Percentiles rank a stretch among this genome's conserved stretches.
Evolutionary conservation across 2,797 vertebrate genomes (phyloP).

Genomic region (Okamejei kenojei): DNA sequence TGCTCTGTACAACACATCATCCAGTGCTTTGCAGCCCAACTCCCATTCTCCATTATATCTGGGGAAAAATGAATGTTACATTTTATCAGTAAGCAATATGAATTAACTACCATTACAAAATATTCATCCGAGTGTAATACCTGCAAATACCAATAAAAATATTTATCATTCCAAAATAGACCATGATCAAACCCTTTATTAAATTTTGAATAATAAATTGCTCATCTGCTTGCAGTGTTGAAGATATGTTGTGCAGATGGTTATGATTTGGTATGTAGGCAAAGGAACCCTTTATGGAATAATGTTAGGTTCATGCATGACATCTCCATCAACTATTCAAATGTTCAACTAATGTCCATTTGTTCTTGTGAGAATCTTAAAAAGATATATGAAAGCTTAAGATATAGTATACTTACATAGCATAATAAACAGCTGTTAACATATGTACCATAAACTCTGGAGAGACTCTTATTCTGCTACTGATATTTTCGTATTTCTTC

Average conservation of each 20-base stretch:
- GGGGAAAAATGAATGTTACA: constrained; percentile 41
- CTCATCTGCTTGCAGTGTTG: neutral
- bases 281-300: neutral
- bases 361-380: neutral
- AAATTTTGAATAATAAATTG: neutral
- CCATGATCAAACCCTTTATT: neutral
- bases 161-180: neutral
- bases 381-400: neutral
- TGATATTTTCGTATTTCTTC: constrained; percentile 84
- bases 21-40: constrained; percentile 85
- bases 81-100: neutral
- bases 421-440: constrained; percentile 91
- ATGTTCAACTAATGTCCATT: neutral
- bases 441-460: constrained; percentile 96
- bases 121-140: neutral
- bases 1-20: constrained; percentile 88
- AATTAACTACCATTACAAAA: neutral
- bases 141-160: neutral
- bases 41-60: constrained; percentile 95
- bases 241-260: neutral
- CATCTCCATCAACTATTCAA: neutral
- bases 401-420: constrained; percentile 73
- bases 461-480: constrained; percentile 78
- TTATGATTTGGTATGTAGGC: neutral
- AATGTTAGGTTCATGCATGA: neutral